These are phyloP conservation scores for Schrankia costaestrigalis DNA, from an alignment of 2,888 invertebrate species.

Conservation along the genomic window DNA sequence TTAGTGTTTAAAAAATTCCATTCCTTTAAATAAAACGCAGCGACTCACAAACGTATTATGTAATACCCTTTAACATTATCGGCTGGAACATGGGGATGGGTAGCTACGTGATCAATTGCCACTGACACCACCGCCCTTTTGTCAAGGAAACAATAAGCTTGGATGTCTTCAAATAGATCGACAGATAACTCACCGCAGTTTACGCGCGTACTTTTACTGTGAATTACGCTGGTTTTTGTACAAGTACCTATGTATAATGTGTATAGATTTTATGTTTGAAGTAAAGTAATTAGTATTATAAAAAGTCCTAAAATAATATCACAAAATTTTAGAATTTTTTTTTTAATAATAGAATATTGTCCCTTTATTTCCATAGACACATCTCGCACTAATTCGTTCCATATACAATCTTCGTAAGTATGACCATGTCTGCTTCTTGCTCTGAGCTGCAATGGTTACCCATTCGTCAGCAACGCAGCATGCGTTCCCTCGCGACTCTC, in stretches of 20 bases:
- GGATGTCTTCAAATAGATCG: constrained; percentile 49
- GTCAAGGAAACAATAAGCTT: constrained; percentile 54
- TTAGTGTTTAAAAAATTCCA: background rate
- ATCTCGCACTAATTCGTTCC: too few relatives aligned
- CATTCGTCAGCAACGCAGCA: too few relatives aligned
- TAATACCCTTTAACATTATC: constrained; percentile 22
- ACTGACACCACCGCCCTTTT: constrained; percentile 47
- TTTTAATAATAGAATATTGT: too few relatives aligned
- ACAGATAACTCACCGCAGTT: constrained; percentile 37
- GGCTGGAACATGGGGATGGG: constrained; percentile 28
- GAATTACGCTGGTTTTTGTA: constrained; percentile 2
- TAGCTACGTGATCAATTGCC: constrained; percentile 55
- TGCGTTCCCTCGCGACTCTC: too few relatives aligned
- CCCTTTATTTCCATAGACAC: too few relatives aligned
- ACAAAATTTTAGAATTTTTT: too few relatives aligned
- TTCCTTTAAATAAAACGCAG: constrained; percentile 1
- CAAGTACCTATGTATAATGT: background rate
- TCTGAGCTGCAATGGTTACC: too few relatives aligned
- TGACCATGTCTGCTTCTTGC: too few relatives aligned
- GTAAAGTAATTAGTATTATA: background rate
- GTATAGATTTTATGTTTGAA: background rate
- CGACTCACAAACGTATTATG: constrained; percentile 5
- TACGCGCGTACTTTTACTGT: constrained; percentile 9
- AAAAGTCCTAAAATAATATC: too few relatives aligned
- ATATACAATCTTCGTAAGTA: too few relatives aligned